Evolutionary conservation across 2,888 invertebrate genomes (phyloP), one percentile per base, ranked within the genome.

Genomic region (Halocaridina rubra): DNA sequence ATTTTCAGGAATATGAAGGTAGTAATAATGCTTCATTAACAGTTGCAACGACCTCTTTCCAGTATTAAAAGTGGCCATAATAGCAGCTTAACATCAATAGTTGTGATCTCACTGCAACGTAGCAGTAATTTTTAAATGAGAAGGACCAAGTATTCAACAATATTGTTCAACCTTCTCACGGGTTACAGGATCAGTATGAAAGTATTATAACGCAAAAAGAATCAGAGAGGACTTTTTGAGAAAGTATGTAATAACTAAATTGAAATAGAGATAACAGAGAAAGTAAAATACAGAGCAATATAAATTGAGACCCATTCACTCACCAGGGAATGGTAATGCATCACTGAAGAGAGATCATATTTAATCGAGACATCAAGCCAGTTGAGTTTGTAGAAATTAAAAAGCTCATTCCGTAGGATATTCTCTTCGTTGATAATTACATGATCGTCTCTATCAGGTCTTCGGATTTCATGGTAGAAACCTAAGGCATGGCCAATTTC

Each of bases 271-370:
- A 8, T 8, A 29, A 33, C 7, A 24, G 27, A 16, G 13, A 72
- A 4, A 8, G 13, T 22, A 29, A 13, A 1, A 16, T 27, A 7
- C 29, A 69, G 2, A 22, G 24, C 8, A 2, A 32, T n/a, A 33
- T n/a, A 16, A 27, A 24, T 0, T 53, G 53, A 13, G 7, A 29
- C 7, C 53, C 24, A 19, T 46, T 29, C 3, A 75, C 10, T 24
- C 22, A 88, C 87, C 64, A 88, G 59, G 22, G 87, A 67, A 13
- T 80, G 81, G 82, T 88, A 88, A 59, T 88, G 87, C 87, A 88
- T 88, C 74, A 88, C 85, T 13, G 87, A 86, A 7, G 85, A 86
- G 19, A 86, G 81, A 64, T 88, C 87, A 64, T 88, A 88, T 67
- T 80, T 29, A 27, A 88, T 67, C n/a, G 76, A 72, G 10, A 80